Percentiles rank a stretch among this genome's conserved stretches.
Evolutionary conservation across 2,888 invertebrate species (phyloP).

Genomic region (Nowickia ferox): DNA sequence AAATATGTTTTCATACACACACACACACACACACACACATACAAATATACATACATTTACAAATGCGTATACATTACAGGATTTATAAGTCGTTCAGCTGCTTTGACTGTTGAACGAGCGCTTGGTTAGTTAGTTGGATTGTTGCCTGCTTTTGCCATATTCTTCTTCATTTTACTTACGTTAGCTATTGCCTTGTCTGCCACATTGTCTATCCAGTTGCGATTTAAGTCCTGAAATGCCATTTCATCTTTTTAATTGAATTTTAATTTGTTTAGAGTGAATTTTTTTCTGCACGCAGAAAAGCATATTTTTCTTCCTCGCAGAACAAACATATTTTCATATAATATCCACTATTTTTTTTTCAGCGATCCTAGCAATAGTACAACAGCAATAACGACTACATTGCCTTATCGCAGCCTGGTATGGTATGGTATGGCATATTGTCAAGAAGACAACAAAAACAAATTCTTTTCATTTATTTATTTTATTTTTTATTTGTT

Average conservation of each 20-base stretch:
- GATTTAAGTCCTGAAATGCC: conserved; percentile 77
- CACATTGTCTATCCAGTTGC: conserved; percentile 65
- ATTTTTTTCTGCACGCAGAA: conserved; percentile 73
- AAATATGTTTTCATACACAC: not conserved
- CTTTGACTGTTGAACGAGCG: conserved; percentile 18
- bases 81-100: conserved; percentile 21
- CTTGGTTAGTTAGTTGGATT: conserved; percentile 29
- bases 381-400: conserved; percentile 20
- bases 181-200: conserved; percentile 63
- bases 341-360: conserved; percentile 43
- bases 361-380: not conserved
- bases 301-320: conserved; percentile 66
- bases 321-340: conserved; percentile 65
- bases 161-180: conserved; percentile 29
- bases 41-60: not conserved
- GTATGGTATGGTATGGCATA: conserved; percentile 57
- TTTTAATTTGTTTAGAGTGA: conserved; percentile 82
- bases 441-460: conserved; percentile 26
- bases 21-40: not conserved
- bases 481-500: conserved; percentile 6
- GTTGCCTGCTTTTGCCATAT: conserved; percentile 42
- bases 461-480: conserved; percentile 13
- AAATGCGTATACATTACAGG: too few species aligned
- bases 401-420: conserved; percentile 35
- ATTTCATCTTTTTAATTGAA: conserved; percentile 82